phyloP scores from a whole-genome alignment of 1,140 invertebrate genomes.

The Venturia canescens region DNA sequence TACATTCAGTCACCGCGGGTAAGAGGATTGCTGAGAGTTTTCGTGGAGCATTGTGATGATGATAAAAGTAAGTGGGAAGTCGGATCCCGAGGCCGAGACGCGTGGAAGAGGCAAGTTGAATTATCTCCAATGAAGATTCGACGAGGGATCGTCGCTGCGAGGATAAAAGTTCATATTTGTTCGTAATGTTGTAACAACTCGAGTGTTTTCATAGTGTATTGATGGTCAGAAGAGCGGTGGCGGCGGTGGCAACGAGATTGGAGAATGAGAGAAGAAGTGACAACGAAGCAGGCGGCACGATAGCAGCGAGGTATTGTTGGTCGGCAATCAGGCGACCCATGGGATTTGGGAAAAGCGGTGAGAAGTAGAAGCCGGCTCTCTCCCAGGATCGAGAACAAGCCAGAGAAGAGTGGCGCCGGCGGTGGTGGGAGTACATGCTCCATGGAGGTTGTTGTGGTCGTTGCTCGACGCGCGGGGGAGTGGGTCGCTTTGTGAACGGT shows the following conservation, averaged over 20 bases:
- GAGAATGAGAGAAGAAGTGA: slow-evolving; percentile 37
- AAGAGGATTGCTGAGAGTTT: too few species aligned
- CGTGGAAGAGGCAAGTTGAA: too few species aligned
- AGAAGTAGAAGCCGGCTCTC: not conserved
- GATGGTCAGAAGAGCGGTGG: not conserved
- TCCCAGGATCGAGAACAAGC: not conserved
- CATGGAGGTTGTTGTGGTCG: slow-evolving; percentile 60
- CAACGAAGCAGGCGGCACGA: not conserved
- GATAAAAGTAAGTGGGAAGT: not conserved
- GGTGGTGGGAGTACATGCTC: slow-evolving; percentile 27
- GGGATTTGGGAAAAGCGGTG: slow-evolving; percentile 39
- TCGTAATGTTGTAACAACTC: not conserved
- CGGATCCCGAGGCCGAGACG: too few species aligned
- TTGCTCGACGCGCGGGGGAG: slow-evolving; percentile 52
- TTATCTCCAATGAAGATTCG: too few species aligned
- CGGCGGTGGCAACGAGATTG: not conserved
- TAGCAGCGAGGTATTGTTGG: slow-evolving; percentile 32
- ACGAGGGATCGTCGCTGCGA: not conserved
- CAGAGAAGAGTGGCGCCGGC: slow-evolving; percentile 8
- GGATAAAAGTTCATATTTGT: not conserved
- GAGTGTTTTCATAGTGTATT: not conserved
- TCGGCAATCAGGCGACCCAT: slow-evolving; percentile 45
- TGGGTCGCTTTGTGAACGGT: slow-evolving; percentile 70
- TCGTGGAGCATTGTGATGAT: too few species aligned
- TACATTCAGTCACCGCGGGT: too few species aligned